These are phyloP conservation scores for Apogon hyalosoma DNA, from an alignment of 2,797 vertebrate genomes.

Conservation along the genomic window DNA sequence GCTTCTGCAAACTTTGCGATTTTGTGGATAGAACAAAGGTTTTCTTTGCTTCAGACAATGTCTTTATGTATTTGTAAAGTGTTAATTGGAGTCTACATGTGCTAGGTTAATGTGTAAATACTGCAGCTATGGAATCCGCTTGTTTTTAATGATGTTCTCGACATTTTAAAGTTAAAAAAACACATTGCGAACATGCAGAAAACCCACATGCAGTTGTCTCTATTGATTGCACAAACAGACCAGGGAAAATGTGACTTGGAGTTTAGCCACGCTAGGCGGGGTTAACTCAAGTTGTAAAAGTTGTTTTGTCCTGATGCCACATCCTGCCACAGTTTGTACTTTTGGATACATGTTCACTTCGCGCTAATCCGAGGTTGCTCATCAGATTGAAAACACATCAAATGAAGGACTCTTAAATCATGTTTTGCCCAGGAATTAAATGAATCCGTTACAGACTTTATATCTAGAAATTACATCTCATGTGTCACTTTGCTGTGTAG, in stretches of 20 bases:
- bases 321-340: slow-evolving; percentile 74
- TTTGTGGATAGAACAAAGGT: neutral
- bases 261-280: slow-evolving; percentile 49
- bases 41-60: no score
- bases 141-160: neutral
- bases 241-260: slow-evolving; percentile 63
- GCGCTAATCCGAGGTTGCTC: slow-evolving; percentile 28
- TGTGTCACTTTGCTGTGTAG: neutral
- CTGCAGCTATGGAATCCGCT: neutral
- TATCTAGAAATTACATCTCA: no score
- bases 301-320: slow-evolving; percentile 71
- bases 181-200: slow-evolving; percentile 4
- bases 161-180: neutral
- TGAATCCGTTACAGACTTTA: slow-evolving; percentile 12
- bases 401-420: slow-evolving; percentile 12
- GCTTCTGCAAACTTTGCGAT: slow-evolving; percentile 12
- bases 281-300: slow-evolving; percentile 58
- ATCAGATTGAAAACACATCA: slow-evolving; percentile 22
- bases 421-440: slow-evolving; percentile 20
- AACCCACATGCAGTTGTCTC: slow-evolving; percentile 18
- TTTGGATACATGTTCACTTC: slow-evolving; percentile 51
- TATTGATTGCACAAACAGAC: slow-evolving; percentile 56
- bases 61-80: slow-evolving; percentile 10
- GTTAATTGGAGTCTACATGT: neutral
- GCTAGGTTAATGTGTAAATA: neutral